These are phyloP conservation scores for Corythornis vintsioides DNA, from an alignment of 2,113 vertebrate genomes.

Conservation along the genomic window DNA sequence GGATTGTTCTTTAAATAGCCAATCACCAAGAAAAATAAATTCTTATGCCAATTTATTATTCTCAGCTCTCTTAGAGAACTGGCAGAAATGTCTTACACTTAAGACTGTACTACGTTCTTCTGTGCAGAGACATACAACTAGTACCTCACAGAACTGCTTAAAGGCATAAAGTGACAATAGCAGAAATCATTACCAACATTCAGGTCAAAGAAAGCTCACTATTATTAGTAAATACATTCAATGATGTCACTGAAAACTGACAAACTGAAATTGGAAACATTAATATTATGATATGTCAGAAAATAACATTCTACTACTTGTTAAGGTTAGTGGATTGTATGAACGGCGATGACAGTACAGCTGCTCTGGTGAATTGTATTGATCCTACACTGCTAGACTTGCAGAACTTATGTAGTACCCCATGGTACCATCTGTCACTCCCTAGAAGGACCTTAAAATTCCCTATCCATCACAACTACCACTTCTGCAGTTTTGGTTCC, in stretches of 20 bases:
- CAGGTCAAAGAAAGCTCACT: neutral
- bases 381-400: neutral
- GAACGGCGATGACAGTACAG: neutral
- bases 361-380: neutral
- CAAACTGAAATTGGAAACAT: neutral
- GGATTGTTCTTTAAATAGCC: neutral
- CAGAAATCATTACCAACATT: neutral
- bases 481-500: neutral
- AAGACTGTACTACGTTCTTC: neutral
- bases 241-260: neutral
- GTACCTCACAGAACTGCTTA: neutral
- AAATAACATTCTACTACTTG: neutral
- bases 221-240: neutral
- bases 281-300: neutral
- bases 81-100: neutral
- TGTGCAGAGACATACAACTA: neutral
- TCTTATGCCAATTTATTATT: neutral
- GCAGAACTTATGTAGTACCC: neutral
- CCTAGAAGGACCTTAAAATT: neutral
- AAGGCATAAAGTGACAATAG: neutral
- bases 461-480: too few species aligned
- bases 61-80: neutral
- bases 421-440: accelerated
- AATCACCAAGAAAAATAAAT: neutral
- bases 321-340: neutral